Evolutionary conservation across 1,140 invertebrate species (phyloP).

Genomic region (Amphibalanus amphitrite): DNA sequence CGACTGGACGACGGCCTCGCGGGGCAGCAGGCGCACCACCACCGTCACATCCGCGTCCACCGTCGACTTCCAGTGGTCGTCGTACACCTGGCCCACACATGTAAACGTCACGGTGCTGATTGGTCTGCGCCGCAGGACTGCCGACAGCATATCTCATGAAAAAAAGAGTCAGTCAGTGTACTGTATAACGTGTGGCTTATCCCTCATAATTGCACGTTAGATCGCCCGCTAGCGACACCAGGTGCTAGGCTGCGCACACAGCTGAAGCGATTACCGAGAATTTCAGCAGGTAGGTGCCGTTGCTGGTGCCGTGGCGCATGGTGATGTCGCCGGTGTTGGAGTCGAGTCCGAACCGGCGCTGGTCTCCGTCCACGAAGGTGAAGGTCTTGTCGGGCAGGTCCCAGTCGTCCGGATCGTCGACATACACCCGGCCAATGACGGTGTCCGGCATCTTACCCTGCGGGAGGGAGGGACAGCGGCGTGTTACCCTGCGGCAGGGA

Average conservation of each 20-base stretch:
- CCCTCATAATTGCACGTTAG: no score
- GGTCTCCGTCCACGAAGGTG: conserved; percentile 44
- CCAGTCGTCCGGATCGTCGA: conserved; percentile 82
- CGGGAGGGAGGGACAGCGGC: conserved; percentile 5
- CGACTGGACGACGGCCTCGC: conserved; percentile 72
- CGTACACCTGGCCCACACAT: conserved; percentile 10
- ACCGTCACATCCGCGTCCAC: conserved; percentile 64
- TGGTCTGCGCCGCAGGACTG: no score
- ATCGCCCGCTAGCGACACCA: no score
- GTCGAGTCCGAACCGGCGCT: conserved; percentile 60
- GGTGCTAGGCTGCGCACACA: no score
- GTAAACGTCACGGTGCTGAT: no score
- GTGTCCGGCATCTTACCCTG: conserved; percentile 54
- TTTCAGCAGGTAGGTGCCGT: conserved; percentile 57
- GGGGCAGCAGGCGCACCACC: conserved; percentile 61
- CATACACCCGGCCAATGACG: conserved; percentile 72
- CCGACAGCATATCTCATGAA: no score
- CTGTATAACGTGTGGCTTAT: no score
- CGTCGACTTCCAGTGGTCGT: conserved; percentile 30
- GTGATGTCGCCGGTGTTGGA: conserved; percentile 83
- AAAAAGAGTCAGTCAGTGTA: no score
- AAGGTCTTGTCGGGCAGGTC: conserved; percentile 76
- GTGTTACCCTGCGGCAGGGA: no score
- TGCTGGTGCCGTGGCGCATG: conserved; percentile 73
- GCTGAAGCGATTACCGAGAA: conserved; percentile 83